These are phyloP conservation scores for Cartodere bifasciata DNA, from an alignment of 2,888 invertebrate species.

Conservation along the genomic window DNA sequence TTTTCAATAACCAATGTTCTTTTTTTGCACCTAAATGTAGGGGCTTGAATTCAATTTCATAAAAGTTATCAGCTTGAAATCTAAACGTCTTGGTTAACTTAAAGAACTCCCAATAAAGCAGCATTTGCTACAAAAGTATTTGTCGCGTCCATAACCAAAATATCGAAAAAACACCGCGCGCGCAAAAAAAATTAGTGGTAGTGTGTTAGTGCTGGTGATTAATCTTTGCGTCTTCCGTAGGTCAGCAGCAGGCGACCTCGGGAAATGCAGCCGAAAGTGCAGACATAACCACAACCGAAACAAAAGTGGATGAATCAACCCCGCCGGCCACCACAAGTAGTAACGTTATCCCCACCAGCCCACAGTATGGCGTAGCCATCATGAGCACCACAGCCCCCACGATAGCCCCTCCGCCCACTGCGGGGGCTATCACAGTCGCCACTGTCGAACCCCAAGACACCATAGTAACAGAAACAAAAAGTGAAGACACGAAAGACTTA, in stretches of 20 bases:
- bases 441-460: constrained; percentile 28
- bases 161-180: too few species aligned
- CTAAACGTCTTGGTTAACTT: too few species aligned
- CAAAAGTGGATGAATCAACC: constrained; percentile 10
- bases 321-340: constrained; percentile 24
- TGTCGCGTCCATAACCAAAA: too few species aligned
- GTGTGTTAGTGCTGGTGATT: constrained; percentile 7
- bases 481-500: constrained; percentile 40
- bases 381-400: constrained; percentile 32
- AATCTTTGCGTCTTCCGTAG: constrained; percentile 32
- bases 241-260: constrained; percentile 34
- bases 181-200: not conserved
- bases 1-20: too few species aligned
- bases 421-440: constrained; percentile 21
- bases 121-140: too few species aligned
- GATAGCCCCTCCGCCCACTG: constrained; percentile 25
- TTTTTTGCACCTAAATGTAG: too few species aligned
- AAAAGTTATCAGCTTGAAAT: too few species aligned
- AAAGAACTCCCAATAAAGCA: too few species aligned
- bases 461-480: constrained; percentile 31
- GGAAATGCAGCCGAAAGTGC: constrained; percentile 30
- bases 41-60: too few species aligned
- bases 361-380: constrained; percentile 51
- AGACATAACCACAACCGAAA: constrained; percentile 17
- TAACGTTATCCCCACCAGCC: constrained; percentile 49